Conservation (phyloP, 2,888 invertebrate species). For the Cryptus viduatorius region DNA sequence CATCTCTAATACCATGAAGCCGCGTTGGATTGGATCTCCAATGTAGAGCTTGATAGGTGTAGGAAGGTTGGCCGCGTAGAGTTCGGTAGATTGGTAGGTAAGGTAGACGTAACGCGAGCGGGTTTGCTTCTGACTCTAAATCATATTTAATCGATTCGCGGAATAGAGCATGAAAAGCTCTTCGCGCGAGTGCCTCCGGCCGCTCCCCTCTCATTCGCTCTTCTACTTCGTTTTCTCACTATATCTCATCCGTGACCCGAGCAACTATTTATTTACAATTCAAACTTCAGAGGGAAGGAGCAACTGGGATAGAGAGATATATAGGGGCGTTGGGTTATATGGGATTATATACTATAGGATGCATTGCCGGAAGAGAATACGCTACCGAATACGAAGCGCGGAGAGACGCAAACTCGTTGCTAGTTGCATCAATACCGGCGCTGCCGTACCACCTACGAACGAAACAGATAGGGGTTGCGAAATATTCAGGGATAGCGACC, state of each 20-base stretch:
- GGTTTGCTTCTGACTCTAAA: slow-evolving; percentile 62
- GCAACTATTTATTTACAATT: slow-evolving; percentile 70
- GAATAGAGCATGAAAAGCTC: slow-evolving; percentile 69
- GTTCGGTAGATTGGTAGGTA: slow-evolving; percentile 54
- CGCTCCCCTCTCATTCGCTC: slow-evolving; percentile 39
- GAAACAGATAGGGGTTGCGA: slow-evolving; percentile 1
- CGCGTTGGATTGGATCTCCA: slow-evolving; percentile 46
- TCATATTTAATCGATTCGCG: slow-evolving; percentile 74
- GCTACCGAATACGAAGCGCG: slow-evolving; percentile 3
- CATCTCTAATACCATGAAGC: slow-evolving; percentile 28
- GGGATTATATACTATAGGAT: not conserved
- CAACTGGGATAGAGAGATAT: not conserved
- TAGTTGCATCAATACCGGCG: not conserved
- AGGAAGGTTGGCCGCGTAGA: slow-evolving; percentile 12
- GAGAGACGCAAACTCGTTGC: slow-evolving; percentile 8
- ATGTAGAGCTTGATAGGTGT: slow-evolving; percentile 32
- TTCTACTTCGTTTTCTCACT: slow-evolving; percentile 40
- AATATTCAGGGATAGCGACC: not conserved
- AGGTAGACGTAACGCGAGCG: slow-evolving; percentile 50
- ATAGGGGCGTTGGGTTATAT: not conserved
- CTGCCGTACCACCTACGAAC: not conserved
- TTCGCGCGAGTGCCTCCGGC: slow-evolving; percentile 35
- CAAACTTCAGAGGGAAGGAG: slow-evolving; percentile 50
- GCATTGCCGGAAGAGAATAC: slow-evolving; percentile 8
- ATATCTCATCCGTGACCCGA: not conserved